A percentile compares a stretch with the other conserved stretches of the same genome.
These are phyloP conservation scores for Epicauta chinensis DNA, from an alignment of 1,140 invertebrate genomes.

Conservation along the genomic window DNA sequence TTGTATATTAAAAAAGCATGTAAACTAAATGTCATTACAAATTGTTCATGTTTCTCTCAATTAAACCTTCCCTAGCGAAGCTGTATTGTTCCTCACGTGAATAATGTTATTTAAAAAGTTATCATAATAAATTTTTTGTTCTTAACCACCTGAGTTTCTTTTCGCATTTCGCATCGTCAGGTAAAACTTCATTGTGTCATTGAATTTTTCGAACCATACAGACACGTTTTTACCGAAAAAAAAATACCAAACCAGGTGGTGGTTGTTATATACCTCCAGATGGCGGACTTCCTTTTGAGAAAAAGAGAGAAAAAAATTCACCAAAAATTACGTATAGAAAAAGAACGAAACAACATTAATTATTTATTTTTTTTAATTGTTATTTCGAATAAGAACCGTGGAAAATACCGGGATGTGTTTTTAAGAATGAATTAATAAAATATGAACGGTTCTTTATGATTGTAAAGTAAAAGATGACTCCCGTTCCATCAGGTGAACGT, in stretches of 20 bases:
- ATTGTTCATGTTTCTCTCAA: slow-evolving; percentile 40
- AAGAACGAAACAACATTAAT: not conserved
- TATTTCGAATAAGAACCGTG: slow-evolving; percentile 13
- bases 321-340: not conserved
- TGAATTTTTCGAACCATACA: not conserved
- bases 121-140: slow-evolving; percentile 41
- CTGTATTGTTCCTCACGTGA: slow-evolving; percentile 42
- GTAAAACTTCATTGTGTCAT: not conserved
- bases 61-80: slow-evolving; percentile 38
- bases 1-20: slow-evolving; percentile 38
- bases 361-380: slow-evolving; percentile 1
- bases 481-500: slow-evolving; percentile 24
- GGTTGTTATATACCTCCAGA: not conserved
- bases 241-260: not conserved
- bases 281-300: not conserved
- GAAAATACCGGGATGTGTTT: slow-evolving; percentile 6
- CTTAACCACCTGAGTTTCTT: slow-evolving; percentile 22
- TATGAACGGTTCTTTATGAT: slow-evolving; percentile 23
- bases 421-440: slow-evolving; percentile 15
- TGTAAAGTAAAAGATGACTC: slow-evolving; percentile 19
- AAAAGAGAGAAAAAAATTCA: not conserved
- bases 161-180: not conserved
- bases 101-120: slow-evolving; percentile 41
- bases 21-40: slow-evolving; percentile 37
- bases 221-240: slow-evolving; percentile 1